Evolutionary conservation across 1,140 invertebrate genomes (phyloP).

Genomic region (Pachyrhynchus sulphureomaculatus): DNA sequence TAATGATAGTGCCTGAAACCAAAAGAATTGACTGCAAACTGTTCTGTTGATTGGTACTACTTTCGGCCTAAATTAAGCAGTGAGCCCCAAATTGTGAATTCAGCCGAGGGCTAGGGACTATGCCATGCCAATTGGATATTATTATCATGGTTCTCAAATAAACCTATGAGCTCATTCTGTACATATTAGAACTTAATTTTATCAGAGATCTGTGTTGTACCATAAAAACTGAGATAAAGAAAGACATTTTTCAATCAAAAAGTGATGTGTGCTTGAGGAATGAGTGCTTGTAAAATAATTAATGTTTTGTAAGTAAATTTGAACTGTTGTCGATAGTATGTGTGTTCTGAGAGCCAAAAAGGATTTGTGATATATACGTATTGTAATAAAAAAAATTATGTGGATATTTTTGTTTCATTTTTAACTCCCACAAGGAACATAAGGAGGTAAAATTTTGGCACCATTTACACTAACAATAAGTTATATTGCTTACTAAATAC

Average conservation of each 20-base stretch:
- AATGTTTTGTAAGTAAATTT: conserved; percentile 47
- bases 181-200: conserved; percentile 42
- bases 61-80: conserved; percentile 35
- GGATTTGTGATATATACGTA: conserved; percentile 54
- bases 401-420: conserved; percentile 43
- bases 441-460: background rate
- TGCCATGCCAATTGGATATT: conserved; percentile 33
- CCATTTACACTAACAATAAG: background rate
- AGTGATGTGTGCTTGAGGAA: conserved; percentile 42
- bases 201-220: conserved; percentile 46
- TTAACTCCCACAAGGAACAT: conserved; percentile 2
- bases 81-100: conserved; percentile 23
- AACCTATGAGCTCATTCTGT: conserved; percentile 43
- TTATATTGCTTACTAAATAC: background rate
- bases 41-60: conserved; percentile 28
- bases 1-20: conserved; percentile 46
- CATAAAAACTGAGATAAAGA: conserved; percentile 38
- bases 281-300: conserved; percentile 45
- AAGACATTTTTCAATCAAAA: conserved; percentile 39
- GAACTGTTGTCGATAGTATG: conserved; percentile 45
- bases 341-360: conserved; percentile 53
- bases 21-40: conserved; percentile 25
- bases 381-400: conserved; percentile 51
- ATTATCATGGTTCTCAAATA: conserved; percentile 36
- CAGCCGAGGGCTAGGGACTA: conserved; percentile 23